These are phyloP conservation scores for Dryadula phaetusa DNA, from an alignment of 2,888 invertebrate genomes.

Conservation along the genomic window DNA sequence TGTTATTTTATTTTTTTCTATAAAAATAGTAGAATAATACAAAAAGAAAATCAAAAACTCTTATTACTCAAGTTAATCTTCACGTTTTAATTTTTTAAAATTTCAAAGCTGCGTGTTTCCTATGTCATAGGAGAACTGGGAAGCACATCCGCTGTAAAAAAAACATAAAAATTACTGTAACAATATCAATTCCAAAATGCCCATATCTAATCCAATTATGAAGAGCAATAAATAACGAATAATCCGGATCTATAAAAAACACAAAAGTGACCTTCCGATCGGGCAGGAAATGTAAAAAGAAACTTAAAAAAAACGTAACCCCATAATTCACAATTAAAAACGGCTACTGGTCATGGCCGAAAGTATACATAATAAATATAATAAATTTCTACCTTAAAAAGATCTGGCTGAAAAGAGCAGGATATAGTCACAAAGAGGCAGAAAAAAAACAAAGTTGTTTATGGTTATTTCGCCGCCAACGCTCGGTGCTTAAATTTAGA, in stretches of 20 bases:
- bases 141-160: slow-evolving; percentile 68
- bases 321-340: slow-evolving; percentile 83
- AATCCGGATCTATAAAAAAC: slow-evolving; percentile 69
- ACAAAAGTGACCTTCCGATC: slow-evolving; percentile 77
- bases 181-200: slow-evolving; percentile 68
- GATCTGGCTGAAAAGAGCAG: slow-evolving; percentile 80
- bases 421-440: slow-evolving; percentile 77
- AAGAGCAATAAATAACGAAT: slow-evolving; percentile 62
- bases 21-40: neutral
- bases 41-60: neutral
- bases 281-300: slow-evolving; percentile 69
- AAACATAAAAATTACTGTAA: slow-evolving; percentile 57
- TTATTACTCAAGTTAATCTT: too few species aligned
- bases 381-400: slow-evolving; percentile 83
- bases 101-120: slow-evolving; percentile 21
- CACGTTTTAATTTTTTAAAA: neutral
- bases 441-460: slow-evolving; percentile 78
- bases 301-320: slow-evolving; percentile 65
- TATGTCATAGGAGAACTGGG: slow-evolving; percentile 40
- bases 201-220: slow-evolving; percentile 68
- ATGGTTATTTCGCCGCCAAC: slow-evolving; percentile 80
- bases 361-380: slow-evolving; percentile 83
- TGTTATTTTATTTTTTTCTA: neutral
- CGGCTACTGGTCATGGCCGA: slow-evolving; percentile 82
- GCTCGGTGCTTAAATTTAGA: slow-evolving; percentile 77